Evolutionary conservation across 2,888 invertebrate species (phyloP).

Genomic region (Calameuta filiformis): DNA sequence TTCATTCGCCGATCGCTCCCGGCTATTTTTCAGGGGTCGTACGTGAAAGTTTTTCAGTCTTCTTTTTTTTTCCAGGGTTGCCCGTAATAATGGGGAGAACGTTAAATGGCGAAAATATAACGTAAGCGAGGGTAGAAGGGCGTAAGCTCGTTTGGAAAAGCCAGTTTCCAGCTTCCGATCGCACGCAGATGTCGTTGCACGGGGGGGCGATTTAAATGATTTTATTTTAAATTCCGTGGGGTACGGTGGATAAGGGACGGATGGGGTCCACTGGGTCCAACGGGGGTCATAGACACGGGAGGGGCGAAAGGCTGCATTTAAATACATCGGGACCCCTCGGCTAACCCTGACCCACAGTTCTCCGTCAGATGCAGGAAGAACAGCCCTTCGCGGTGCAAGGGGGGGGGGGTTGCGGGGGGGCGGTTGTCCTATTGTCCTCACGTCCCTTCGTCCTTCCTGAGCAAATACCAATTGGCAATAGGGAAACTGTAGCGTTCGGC

Average conservation of each 20-base stretch:
- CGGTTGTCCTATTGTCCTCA: conserved; percentile 47
- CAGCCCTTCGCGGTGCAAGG: conserved; percentile 37
- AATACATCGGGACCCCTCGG: conserved; percentile 27
- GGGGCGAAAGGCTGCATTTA: conserved; percentile 19
- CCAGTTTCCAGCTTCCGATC: neutral
- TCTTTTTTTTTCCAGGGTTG: neutral
- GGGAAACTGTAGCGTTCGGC: neutral
- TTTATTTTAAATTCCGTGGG: conserved; percentile 44
- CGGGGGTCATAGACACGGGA: neutral
- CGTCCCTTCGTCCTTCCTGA: conserved; percentile 24
- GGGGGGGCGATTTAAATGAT: conserved; percentile 43
- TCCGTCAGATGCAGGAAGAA: neutral
- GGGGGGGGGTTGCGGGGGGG: conserved; percentile 50
- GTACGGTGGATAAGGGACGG: neutral
- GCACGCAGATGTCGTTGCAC: conserved; percentile 17
- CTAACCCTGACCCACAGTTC: conserved; percentile 61
- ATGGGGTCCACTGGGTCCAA: neutral
- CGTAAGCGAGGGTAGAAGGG: neutral
- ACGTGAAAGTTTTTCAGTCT: neutral
- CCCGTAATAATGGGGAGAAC: neutral
- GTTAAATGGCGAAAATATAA: neutral
- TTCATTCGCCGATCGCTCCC: neutral
- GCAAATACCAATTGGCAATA: conserved; percentile 39
- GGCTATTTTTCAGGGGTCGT: neutral
- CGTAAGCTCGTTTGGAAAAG: neutral